Percentiles rank a stretch among this genome's conserved stretches.
These are phyloP conservation scores for Poeciliopsis turneri DNA, from an alignment of 2,797 vertebrate genomes.

Conservation along the genomic window DNA sequence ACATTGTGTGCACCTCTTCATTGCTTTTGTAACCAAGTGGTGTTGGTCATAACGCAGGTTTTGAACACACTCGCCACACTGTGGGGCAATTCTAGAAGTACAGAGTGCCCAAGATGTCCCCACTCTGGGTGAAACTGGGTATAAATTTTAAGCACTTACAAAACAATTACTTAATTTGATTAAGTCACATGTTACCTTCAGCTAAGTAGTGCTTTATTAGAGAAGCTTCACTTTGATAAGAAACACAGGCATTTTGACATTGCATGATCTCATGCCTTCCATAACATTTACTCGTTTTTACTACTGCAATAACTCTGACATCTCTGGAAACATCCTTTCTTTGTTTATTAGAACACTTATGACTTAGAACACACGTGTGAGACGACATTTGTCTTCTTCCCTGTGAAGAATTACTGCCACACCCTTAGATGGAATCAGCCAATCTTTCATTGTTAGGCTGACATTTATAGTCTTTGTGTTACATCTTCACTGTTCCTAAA, in stretches of 20 bases:
- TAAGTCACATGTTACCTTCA: not conserved
- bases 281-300: not conserved
- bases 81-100: not conserved
- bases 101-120: no score
- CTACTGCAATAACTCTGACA: slow-evolving; percentile 20
- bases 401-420: slow-evolving; percentile 48
- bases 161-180: not conserved
- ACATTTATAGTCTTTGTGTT: slow-evolving; percentile 60
- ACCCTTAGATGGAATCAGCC: slow-evolving; percentile 55
- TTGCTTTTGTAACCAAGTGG: not conserved
- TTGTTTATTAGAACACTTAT: slow-evolving; percentile 47
- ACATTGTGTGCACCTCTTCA: not conserved
- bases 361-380: slow-evolving; percentile 36
- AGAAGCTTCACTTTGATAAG: not conserved
- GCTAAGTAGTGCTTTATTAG: not conserved
- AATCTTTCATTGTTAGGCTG: slow-evolving; percentile 58
- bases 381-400: slow-evolving; percentile 54
- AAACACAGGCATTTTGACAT: not conserved
- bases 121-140: not conserved
- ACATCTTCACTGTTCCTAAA: slow-evolving; percentile 40
- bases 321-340: slow-evolving; percentile 25
- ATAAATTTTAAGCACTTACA: not conserved
- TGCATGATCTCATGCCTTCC: not conserved
- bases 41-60: not conserved
- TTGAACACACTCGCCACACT: not conserved